Evolutionary conservation across 2,113 vertebrate genomes (phyloP).

Genomic region (Apus apus): DNA sequence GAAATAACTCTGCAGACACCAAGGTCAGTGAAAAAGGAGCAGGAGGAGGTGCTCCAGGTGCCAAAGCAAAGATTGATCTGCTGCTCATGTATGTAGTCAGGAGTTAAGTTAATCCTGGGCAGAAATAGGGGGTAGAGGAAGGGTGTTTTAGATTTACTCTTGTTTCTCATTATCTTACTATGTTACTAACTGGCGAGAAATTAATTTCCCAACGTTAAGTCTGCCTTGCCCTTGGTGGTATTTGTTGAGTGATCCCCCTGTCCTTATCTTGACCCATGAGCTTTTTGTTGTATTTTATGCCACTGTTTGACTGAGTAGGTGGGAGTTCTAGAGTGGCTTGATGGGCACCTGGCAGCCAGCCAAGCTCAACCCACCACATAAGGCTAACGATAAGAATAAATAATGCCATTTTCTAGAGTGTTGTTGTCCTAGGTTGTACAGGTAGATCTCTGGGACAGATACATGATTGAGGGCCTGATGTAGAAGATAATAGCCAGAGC

Average conservation of each 20-base stretch:
- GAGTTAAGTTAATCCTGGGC: background rate
- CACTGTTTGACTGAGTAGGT: background rate
- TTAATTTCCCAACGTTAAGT: background rate
- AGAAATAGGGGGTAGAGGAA: background rate
- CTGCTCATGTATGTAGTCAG: background rate
- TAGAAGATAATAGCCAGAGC: background rate
- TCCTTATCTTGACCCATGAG: background rate
- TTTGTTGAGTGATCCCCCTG: background rate
- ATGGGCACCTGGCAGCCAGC: background rate
- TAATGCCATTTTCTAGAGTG: background rate
- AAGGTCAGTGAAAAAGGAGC: background rate
- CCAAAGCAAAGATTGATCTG: background rate
- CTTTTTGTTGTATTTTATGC: background rate
- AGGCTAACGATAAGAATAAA: background rate
- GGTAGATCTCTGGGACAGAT: background rate
- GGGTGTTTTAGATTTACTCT: background rate
- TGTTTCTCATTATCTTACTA: background rate
- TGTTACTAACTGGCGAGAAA: background rate
- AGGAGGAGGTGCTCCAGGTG: background rate
- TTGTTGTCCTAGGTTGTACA: background rate
- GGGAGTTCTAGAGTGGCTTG: fast-evolving
- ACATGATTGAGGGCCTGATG: background rate
- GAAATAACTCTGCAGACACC: background rate
- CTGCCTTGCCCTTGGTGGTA: background rate
- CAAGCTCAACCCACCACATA: background rate